Evolutionary conservation across 1,140 invertebrate genomes (phyloP), one percentile per base, ranked within the genome.

Genomic region (Megalopta genalis): DNA sequence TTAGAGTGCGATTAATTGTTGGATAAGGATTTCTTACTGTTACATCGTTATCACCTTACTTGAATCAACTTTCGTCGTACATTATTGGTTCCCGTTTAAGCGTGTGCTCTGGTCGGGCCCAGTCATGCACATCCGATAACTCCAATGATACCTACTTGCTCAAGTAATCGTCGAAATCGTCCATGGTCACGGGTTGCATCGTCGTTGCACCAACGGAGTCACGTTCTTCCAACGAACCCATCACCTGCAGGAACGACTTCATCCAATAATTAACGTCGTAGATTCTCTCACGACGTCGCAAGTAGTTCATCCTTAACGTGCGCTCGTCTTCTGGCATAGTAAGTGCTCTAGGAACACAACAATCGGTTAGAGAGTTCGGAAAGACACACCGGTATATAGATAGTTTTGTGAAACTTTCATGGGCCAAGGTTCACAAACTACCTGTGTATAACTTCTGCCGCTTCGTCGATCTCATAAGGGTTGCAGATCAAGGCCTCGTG

Each of bases 241-340:
- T 97, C 0, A 96, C 97, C 82, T 97, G 96, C 3, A 98, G 93
- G 93, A 98, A 98, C 1, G 95, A 96, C 84, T 96, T 96, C 94
- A 98, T 97, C 97, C 97, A 98, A 88, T 96, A 95, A 91, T 97
- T 96, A 0, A 98, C 97, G 92, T 98, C 97, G 88, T 97, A 95
- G 49, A 96, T 93, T 86, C 95, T 95, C 89, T 98, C 97, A 2
- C 97, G 94, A 49, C 96, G 94, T 65, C 97, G 93, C 14, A 98
- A 92, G 86, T 97, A 96, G 79, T 96, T 97, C 97, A 98, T 98
- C 52, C 97, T 94, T 0, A 98, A 93, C 27, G 96, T 96, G 16
- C 97, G 93, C 90, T 98, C 97, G 86, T 98, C 97, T 88, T 97
- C 95, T 0, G 97, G 97, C 97, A 98, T 98, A 32, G 96, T 97